Conservation (phyloP, 2,797 vertebrate species). For the Hippoglossus hippoglossus region DNA sequence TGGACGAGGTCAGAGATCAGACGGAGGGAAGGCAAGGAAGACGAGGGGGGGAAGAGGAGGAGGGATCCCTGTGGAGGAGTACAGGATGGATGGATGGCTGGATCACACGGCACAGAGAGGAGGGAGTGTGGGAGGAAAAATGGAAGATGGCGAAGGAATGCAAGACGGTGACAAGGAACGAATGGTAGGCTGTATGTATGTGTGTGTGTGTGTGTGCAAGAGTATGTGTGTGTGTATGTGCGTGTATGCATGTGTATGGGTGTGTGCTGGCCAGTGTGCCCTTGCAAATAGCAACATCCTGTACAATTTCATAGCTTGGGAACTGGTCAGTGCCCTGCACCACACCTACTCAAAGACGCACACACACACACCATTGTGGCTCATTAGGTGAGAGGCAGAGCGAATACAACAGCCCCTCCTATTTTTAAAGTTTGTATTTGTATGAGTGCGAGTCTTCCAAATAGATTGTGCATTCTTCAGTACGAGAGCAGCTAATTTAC, state of each 20-base stretch:
- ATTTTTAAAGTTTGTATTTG: too few species aligned
- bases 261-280: conserved; percentile 4
- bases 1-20: conserved; percentile 59
- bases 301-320: conserved; percentile 40
- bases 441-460: too few species aligned
- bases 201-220: conserved; percentile 16
- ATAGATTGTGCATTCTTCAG: too few species aligned
- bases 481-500: too few species aligned
- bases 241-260: conserved; percentile 29
- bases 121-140: conserved; percentile 44
- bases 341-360: not conserved
- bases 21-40: conserved; percentile 61
- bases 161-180: conserved; percentile 44
- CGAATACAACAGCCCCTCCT: too few species aligned
- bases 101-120: conserved; percentile 59
- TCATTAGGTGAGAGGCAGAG: not conserved
- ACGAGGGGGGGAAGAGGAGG: conserved; percentile 38
- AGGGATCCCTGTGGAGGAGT: conserved; percentile 68
- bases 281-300: conserved; percentile 42
- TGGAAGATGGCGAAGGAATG: conserved; percentile 47
- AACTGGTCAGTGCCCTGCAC: conserved; percentile 21
- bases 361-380: not conserved
- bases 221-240: conserved; percentile 6
- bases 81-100: conserved; percentile 69
- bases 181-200: conserved; percentile 29